These are phyloP conservation scores for Candidula unifasciata DNA, from an alignment of 2,888 invertebrate genomes.

Conservation along the genomic window DNA sequence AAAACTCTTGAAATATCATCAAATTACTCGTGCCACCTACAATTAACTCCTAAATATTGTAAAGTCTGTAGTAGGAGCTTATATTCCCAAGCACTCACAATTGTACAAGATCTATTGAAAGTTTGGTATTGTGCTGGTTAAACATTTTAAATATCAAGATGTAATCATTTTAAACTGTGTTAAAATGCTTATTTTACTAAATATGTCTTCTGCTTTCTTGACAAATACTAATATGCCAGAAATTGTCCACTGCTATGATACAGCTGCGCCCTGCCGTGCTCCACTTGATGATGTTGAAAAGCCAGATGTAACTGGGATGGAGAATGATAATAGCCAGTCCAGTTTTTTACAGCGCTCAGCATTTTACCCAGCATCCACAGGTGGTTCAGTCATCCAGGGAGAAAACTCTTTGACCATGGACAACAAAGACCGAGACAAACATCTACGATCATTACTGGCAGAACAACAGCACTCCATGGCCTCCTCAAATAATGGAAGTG, in stretches of 20 bases:
- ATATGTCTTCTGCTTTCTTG: not conserved
- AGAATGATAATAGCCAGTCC: slow-evolving; percentile 39
- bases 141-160: too few species aligned
- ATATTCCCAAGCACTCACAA: too few species aligned
- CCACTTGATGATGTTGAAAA: slow-evolving; percentile 28
- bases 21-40: too few species aligned
- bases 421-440: slow-evolving; percentile 38
- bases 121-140: too few species aligned
- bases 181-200: not conserved
- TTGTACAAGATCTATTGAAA: too few species aligned
- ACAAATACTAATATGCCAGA: not conserved
- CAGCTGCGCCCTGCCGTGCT: not conserved
- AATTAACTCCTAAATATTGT: too few species aligned
- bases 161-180: too few species aligned
- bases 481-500: slow-evolving; percentile 24
- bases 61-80: too few species aligned
- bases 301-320: slow-evolving; percentile 11
- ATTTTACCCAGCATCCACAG: slow-evolving; percentile 34
- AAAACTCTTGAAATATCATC: too few species aligned
- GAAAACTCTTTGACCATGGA: slow-evolving; percentile 33
- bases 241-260: not conserved
- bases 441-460: slow-evolving; percentile 33
- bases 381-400: slow-evolving; percentile 11
- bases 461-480: slow-evolving; percentile 43
- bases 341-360: slow-evolving; percentile 38